phyloP scores from a whole-genome alignment of 2,797 vertebrate genomes.

The Ispidina picta region DNA sequence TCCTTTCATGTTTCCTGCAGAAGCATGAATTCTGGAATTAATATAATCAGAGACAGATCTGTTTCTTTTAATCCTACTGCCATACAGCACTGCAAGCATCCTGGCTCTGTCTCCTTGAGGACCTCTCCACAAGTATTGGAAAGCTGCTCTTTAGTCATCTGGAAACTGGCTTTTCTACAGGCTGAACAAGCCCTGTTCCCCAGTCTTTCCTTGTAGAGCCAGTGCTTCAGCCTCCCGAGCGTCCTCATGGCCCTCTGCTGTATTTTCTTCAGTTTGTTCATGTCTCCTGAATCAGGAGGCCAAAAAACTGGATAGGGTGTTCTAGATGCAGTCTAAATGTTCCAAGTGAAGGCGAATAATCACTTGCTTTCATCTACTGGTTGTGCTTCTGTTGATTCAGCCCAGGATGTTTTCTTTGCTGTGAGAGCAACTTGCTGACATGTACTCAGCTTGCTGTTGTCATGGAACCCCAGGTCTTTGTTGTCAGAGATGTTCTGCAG shows the following conservation, averaged over 20 bases:
- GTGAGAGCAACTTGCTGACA: neutral
- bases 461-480: neutral
- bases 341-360: neutral
- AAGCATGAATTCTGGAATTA: neutral
- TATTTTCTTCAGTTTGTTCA: neutral
- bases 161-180: neutral
- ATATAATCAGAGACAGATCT: neutral
- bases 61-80: neutral
- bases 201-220: neutral
- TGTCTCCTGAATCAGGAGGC: neutral
- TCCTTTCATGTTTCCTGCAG: neutral
- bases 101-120: neutral
- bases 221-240: neutral
- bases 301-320: neutral
- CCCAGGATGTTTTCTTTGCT: neutral
- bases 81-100: neutral
- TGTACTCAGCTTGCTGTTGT: neutral
- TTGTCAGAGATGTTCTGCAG: neutral
- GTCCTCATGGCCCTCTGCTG: neutral
- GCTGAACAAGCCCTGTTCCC: neutral
- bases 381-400: neutral
- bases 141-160: neutral
- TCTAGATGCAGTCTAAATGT: neutral
- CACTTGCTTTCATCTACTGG: neutral
- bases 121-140: neutral